Conservation (phyloP, 1,140 invertebrate species). For the Lasioglossum albipes region DNA sequence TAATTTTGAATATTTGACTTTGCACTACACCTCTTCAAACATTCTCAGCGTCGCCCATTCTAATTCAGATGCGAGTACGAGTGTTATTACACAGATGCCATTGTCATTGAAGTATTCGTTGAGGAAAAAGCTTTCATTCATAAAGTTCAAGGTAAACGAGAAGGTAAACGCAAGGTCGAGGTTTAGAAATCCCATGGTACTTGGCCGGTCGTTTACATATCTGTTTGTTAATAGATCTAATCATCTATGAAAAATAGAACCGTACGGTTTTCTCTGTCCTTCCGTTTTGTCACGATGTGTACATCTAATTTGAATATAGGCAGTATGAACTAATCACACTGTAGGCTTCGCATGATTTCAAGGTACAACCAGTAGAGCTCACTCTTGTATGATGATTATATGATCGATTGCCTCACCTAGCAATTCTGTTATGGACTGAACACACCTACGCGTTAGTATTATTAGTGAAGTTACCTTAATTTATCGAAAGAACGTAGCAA, state of each 20-base stretch:
- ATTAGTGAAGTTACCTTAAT: no score
- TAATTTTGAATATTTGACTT: no score
- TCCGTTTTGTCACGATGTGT: background rate
- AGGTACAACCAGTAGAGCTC: conserved; percentile 19
- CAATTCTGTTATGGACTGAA: conserved; percentile 45
- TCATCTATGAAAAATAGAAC: background rate
- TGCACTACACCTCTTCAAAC: no score
- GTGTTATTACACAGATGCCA: background rate
- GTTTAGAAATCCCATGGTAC: background rate
- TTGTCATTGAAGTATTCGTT: background rate
- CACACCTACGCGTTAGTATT: conserved; percentile 6
- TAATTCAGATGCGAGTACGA: no score
- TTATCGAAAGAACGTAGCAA: background rate
- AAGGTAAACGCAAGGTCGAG: background rate
- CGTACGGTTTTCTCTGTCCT: no score
- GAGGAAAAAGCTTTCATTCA: background rate
- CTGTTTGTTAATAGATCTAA: background rate
- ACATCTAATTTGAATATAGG: background rate
- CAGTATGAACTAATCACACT: conserved; percentile 31
- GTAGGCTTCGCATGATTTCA: conserved; percentile 24
- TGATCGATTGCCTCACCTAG: conserved; percentile 46
- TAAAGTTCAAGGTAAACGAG: conserved; percentile 25
- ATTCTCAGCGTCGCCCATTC: no score
- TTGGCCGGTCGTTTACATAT: background rate
- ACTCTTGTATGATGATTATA: conserved; percentile 47